Evolutionary conservation across 2,888 invertebrate genomes (phyloP).

Genomic region (Melanostoma mellinum): DNA sequence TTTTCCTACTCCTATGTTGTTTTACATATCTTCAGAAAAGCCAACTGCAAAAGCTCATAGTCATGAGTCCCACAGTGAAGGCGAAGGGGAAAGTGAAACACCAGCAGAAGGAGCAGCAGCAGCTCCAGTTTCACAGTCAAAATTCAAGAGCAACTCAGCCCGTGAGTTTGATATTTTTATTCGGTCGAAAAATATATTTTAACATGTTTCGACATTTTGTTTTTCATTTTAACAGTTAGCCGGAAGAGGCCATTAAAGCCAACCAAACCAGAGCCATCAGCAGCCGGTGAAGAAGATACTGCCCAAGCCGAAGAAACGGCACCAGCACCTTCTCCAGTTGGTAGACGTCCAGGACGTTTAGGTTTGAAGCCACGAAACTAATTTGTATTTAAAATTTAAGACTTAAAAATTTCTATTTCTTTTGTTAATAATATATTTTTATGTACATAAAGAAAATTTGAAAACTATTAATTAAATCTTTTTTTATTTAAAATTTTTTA

Average conservation of each 20-base stretch:
- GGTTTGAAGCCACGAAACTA: conserved; percentile 80
- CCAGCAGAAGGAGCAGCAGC: conserved; percentile 77
- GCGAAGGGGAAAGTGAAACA: conserved; percentile 76
- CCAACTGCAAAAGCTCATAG: conserved; percentile 76
- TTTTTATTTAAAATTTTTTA: neutral
- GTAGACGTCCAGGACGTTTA: conserved; percentile 79
- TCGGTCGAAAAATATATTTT: neutral
- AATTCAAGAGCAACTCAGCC: conserved; percentile 79
- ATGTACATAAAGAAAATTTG: conserved; percentile 67
- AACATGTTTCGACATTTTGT: neutral
- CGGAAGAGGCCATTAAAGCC: conserved; percentile 79
- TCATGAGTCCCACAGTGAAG: conserved; percentile 74
- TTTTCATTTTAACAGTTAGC: conserved; percentile 74
- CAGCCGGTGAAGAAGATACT: conserved; percentile 77
- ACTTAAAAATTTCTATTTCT: conserved; percentile 60
- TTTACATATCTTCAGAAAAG: conserved; percentile 76
- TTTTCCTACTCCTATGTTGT: neutral
- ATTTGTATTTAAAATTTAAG: conserved; percentile 66
- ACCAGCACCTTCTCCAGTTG: conserved; percentile 73
- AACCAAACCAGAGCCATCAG: conserved; percentile 75
- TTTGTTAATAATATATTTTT: conserved; percentile 70
- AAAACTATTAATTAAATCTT: conserved; percentile 20
- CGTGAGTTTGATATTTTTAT: conserved; percentile 75
- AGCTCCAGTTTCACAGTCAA: conserved; percentile 75
- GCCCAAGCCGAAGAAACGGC: conserved; percentile 79